These are phyloP conservation scores for Serrognathus titanus DNA, from an alignment of 2,888 invertebrate genomes.

Conservation along the genomic window DNA sequence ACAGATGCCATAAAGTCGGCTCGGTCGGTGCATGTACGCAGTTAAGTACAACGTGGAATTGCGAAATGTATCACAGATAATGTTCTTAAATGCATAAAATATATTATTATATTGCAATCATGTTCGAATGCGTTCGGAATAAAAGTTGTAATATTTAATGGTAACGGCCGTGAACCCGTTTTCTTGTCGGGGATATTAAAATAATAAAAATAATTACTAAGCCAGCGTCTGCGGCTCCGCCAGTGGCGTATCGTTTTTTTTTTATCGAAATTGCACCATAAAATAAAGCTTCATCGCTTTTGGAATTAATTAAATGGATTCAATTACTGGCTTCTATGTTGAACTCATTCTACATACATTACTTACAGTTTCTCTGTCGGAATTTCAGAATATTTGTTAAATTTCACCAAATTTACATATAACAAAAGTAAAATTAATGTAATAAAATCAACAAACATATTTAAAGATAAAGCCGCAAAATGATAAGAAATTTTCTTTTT, in stretches of 20 bases:
- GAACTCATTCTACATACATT: too few species aligned
- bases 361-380: too few species aligned
- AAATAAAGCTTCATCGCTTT: slow-evolving; percentile 17
- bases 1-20: slow-evolving; percentile 22
- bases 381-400: too few species aligned
- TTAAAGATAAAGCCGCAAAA: too few species aligned
- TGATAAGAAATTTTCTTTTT: too few species aligned
- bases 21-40: neutral
- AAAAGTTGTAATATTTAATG: slow-evolving; percentile 52
- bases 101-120: slow-evolving; percentile 49
- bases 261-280: slow-evolving; percentile 12
- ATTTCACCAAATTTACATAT: too few species aligned
- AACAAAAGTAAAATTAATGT: too few species aligned
- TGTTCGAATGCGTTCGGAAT: slow-evolving; percentile 45
- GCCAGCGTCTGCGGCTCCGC: slow-evolving; percentile 9
- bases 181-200: slow-evolving; percentile 48
- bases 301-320: slow-evolving; percentile 17
- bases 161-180: slow-evolving; percentile 51
- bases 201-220: slow-evolving; percentile 49
- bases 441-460: too few species aligned
- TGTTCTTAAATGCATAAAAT: slow-evolving; percentile 31
- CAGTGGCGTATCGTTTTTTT: slow-evolving; percentile 18
- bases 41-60: neutral
- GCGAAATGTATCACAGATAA: slow-evolving; percentile 25
- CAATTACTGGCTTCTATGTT: neutral